Base-by-base conservation (phyloP, 1,140 invertebrate species). In the Trichogramma pretiosum region DNA sequence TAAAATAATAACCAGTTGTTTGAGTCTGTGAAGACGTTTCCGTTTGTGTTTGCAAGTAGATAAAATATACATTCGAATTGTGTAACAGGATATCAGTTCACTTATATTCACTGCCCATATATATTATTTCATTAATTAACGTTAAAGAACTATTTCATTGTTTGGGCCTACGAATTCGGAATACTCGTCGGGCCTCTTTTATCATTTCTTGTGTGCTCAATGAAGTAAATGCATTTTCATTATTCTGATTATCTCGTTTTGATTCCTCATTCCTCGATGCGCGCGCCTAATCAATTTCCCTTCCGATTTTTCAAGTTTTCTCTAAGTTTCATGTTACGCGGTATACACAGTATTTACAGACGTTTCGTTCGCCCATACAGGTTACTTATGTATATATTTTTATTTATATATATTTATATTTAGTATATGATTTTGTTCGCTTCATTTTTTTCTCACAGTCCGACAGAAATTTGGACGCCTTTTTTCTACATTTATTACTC, bases 51-150 rank as follows among this genome's bases (percentile, higher is more conserved):
- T 70, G n/a, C n/a, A n/a, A n/a, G n/a, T n/a, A n/a, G n/a, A n/a
- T n/a, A n/a, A 72, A 68, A 71, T 67, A 71, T 70, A 68, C 62
- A 68, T 67, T 69, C 62, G 64, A 70, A 68, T 70, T 69, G 26
- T 24, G 32, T 51, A 46, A 51, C 32, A 46, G 38, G 38, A 30
- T 35, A 41, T 36, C 43, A 7, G 11, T 28, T 28, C 30, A 28
- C 11, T 28, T 28, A 11, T 28, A 28, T 28, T 28, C 24, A 28
- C n/a, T n/a, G n/a, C n/a, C n/a, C n/a, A n/a, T n/a, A n/a, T n/a
- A n/a, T n/a, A n/a, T n/a, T n/a, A n/a, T n/a, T n/a, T n/a, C n/a
- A n/a, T 32, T 7, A 16, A 43, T 49, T 33, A 43, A 33, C 14
- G 13, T 38, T 44, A 50, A 45, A 43, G 35, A 50, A 44, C 28